Evolutionary conservation across 1,140 invertebrate species (phyloP), one percentile per base, ranked within the genome.

Genomic region (Bombus breviceps): DNA sequence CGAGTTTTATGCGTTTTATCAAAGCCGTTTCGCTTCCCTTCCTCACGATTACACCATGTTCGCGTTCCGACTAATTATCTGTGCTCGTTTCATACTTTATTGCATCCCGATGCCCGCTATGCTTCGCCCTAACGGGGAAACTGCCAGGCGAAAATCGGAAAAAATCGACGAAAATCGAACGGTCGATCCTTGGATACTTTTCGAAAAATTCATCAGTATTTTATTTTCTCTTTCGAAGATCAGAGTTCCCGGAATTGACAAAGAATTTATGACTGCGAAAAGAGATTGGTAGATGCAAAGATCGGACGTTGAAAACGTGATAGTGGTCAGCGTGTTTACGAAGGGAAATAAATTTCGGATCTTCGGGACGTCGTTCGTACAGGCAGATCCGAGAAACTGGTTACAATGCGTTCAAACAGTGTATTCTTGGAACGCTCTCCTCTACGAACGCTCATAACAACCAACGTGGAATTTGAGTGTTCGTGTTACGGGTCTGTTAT

Each of bases 21-120:
- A 57, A 32, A 22, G 37, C 74, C 81, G 78, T 84, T 87, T 89
- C 78, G 77, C 64, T 90, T 89, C 85, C 89, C 89, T 89, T 80
- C 39, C 78, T 85, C 25, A 25, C 68, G 66, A 80, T 85, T 85
- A 80, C 68, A 57, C 76, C 41, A 59, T 18, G 53, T 15, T n/a
- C 39, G 37, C 41, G 53, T 39, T n/a, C 28, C 77, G 66, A 47
- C 22, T 76, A 85, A 85, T 80, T 85, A 80, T 72, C 83, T 59
- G 15, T n/a, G 47, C 68, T n/a, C 47, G n/a, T 81, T 81, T 28
- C 5, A 34, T 73, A 62, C 37, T 81, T 73, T 41, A 73, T 43
- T 77, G 64, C 47, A 34, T 57, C 28, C 53, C 81, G 53, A 76
- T 83, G 64, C 43, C 15, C 41, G 53, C 32, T 47, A 2, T 15